Conservation (phyloP, 1,140 invertebrate genomes). For the Magallana gigas region DNA sequence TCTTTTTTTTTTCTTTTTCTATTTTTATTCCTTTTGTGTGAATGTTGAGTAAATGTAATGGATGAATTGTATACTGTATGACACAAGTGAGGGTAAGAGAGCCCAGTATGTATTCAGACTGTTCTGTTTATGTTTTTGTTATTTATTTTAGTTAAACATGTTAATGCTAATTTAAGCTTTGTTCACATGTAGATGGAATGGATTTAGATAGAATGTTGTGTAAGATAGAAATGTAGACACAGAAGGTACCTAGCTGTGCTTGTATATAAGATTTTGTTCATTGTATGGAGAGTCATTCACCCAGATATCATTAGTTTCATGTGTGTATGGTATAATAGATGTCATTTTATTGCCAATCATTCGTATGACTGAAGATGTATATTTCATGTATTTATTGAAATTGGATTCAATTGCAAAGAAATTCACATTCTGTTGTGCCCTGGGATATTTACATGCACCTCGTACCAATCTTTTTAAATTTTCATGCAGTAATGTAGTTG, state of each 20-base stretch:
- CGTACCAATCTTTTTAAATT: neutral
- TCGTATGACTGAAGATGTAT: slow-evolving; percentile 1
- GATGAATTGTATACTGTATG: neutral
- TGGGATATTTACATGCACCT: neutral
- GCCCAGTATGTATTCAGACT: neutral
- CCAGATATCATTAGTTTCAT: neutral
- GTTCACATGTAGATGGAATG: neutral
- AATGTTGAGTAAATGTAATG: neutral
- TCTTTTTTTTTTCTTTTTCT: neutral
- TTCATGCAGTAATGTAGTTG: neutral
- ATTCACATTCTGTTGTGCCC: neutral
- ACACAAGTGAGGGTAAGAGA: too few relatives aligned
- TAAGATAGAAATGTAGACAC: neutral
- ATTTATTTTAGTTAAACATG: slow-evolving; percentile 2
- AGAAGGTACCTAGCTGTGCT: too few relatives aligned
- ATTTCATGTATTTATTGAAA: slow-evolving; percentile 32
- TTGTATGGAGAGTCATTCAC: neutral
- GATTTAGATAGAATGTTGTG: slow-evolving; percentile 21
- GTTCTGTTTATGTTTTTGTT: neutral
- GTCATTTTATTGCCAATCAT: neutral
- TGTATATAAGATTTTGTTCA: too few relatives aligned
- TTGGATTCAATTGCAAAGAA: neutral
- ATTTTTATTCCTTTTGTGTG: neutral
- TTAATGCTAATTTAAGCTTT: neutral
- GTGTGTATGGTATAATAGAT: neutral